Evolutionary conservation across 2,888 invertebrate genomes (phyloP), one percentile per base, ranked within the genome.

Genomic region (Conistra vaccinii): DNA sequence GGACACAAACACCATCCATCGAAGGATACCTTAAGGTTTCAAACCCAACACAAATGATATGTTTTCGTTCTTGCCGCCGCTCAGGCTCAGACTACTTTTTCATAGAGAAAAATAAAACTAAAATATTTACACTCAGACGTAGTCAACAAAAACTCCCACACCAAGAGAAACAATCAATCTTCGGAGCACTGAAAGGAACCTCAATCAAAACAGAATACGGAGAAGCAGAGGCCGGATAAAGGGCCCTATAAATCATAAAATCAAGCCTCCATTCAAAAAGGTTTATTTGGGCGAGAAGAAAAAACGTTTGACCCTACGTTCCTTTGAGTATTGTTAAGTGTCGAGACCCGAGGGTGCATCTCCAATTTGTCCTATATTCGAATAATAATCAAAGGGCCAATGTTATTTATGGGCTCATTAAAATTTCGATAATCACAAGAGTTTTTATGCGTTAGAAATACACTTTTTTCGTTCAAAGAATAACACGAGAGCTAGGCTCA

Each of bases 171-270:
- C 96, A 95, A 96, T 96, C 95, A 95, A 96, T 96, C 96, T 96
- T 95, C 90, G 91, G 90, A 88, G 89, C 92, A 91, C 91, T 95
- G 94, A 95, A 95, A 95, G 95, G 93, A 93, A 91, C 94, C 93
- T 94, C 96, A 96, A 96, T 96, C 96, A 96, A 96, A 96, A 96
- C 93, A 96, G 93, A 95, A 94, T 94, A 94, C 93, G 92, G 90
- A 92, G 95, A 93, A 94, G 94, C 93, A 92, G 92, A 89, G 92
- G 91, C 92, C 91, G 93, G 92, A 95, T 96, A 95, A 96, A 95
- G 93, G 94, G 92, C 88, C 91, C 92, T 94, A 96, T 96, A 96
- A 96, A 96, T 96, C 96, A 96, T 96, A 96, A 96, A 96, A 96
- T 96, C 96, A 96, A 92, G 95, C 91, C 90, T 90, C 94, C 92